Percentiles rank a stretch among this genome's conserved stretches.
Conservation (phyloP, 2,113 vertebrate genomes). For the Microtus richardsoni region DNA sequence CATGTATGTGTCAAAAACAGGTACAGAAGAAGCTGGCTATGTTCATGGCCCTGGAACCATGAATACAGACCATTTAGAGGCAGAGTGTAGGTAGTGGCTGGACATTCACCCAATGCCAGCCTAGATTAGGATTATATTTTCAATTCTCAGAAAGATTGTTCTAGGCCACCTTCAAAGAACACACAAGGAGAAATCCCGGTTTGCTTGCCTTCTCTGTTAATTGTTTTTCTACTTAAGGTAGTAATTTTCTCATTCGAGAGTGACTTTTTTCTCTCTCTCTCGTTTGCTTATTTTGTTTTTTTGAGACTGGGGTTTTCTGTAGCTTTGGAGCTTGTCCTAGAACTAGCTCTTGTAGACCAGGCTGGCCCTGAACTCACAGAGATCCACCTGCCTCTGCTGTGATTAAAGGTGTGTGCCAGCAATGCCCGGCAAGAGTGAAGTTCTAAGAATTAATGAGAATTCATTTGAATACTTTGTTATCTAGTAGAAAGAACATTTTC, state of each 20-base stretch:
- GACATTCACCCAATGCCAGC: not conserved
- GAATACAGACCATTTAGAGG: not conserved
- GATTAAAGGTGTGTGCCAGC: no score
- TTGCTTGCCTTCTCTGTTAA: not conserved
- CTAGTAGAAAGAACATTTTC: slow-evolving; percentile 7
- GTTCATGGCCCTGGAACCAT: not conserved
- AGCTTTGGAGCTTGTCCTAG: no score
- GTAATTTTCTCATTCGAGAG: not conserved
- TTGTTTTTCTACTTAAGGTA: not conserved
- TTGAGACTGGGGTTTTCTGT: no score
- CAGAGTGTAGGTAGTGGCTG: not conserved
- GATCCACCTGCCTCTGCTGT: no score
- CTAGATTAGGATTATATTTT: not conserved
- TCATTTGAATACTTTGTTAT: slow-evolving; percentile 33
- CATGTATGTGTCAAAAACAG: not conserved
- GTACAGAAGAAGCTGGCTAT: not conserved
- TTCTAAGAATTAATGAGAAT: not conserved
- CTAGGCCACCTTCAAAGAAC: not conserved
- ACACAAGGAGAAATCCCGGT: fast-evolving
- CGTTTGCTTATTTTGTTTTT: no score
- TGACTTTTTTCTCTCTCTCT: no score
- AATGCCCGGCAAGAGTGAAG: no score
- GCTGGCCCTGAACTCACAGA: no score
- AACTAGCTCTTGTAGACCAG: no score
- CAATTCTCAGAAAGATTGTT: not conserved